phyloP scores from a whole-genome alignment of 2,113 vertebrate genomes.

The Ahaetulla prasina region DNA sequence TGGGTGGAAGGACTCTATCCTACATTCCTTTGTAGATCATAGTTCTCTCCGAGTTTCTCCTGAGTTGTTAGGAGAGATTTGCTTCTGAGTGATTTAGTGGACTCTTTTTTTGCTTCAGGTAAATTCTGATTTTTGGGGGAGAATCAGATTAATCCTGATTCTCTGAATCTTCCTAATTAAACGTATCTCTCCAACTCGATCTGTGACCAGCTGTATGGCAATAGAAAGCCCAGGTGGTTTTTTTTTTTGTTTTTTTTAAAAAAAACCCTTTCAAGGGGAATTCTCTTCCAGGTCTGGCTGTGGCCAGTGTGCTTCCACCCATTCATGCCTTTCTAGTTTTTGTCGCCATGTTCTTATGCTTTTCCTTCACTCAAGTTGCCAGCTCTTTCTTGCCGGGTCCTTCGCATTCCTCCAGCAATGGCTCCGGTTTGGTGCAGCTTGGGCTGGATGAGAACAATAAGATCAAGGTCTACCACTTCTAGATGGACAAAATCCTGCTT shows the following conservation, averaged over 20 bases:
- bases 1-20: not conserved
- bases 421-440: conserved; percentile 74
- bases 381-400: conserved; percentile 73
- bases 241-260: not conserved
- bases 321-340: not conserved
- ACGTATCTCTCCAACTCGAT: not conserved
- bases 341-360: not conserved
- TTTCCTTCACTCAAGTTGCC: conserved; percentile 73
- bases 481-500: not conserved
- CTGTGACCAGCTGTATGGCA: not conserved
- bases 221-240: not conserved
- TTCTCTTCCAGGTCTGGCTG: not conserved
- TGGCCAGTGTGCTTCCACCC: not conserved
- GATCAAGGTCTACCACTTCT: conserved; percentile 82
- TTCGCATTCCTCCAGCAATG: conserved; percentile 50
- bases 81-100: not conserved
- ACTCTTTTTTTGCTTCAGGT: not conserved
- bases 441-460: conserved; percentile 82
- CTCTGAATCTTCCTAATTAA: not conserved
- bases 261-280: not conserved
- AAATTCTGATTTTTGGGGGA: not conserved
- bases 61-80: not conserved
- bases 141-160: not conserved
- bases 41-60: not conserved
- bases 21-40: not conserved